phyloP scores from a whole-genome alignment of 2,888 invertebrate genomes.

The Standfussiana lucernea region DNA sequence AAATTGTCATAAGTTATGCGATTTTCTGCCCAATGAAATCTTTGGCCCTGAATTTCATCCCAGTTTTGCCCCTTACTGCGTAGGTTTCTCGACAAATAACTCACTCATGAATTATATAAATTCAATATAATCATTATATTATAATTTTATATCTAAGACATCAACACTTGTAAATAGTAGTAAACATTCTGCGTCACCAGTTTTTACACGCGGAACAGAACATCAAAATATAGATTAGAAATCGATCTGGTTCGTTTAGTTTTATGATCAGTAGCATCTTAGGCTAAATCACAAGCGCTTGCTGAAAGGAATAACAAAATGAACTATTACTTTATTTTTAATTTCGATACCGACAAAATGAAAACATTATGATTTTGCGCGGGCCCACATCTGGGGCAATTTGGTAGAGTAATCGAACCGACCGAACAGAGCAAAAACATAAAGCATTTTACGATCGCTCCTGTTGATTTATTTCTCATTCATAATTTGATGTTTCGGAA shows the following conservation, averaged over 20 bases:
- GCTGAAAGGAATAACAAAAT: constrained; percentile 69
- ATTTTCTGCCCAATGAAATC: constrained; percentile 16
- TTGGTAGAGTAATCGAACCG: constrained; percentile 85
- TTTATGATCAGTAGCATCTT: constrained; percentile 67
- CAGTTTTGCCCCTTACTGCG: constrained; percentile 25
- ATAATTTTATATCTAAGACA: constrained; percentile 37
- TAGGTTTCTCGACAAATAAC: constrained; percentile 31
- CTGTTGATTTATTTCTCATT: constrained; percentile 90
- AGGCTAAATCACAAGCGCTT: constrained; percentile 65
- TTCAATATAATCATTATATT: constrained; percentile 22
- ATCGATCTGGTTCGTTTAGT: constrained; percentile 62
- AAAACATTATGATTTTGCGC: constrained; percentile 81
- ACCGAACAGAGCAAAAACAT: constrained; percentile 87
- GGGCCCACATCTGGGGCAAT: constrained; percentile 85
- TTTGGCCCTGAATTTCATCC: constrained; percentile 42
- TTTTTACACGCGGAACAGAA: constrained; percentile 42
- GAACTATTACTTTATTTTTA: constrained; percentile 74
- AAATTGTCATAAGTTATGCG: constrained; percentile 37
- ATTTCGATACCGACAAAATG: constrained; percentile 75
- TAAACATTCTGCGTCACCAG: constrained; percentile 56
- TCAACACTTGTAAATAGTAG: constrained; percentile 39
- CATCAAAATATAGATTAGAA: constrained; percentile 56
- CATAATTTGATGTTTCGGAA: constrained; percentile 90
- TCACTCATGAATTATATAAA: constrained; percentile 35
- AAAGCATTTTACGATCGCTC: constrained; percentile 89